Evolutionary conservation across 2,797 vertebrate species (phyloP).

Genomic region (Tragelaphus oryx): DNA sequence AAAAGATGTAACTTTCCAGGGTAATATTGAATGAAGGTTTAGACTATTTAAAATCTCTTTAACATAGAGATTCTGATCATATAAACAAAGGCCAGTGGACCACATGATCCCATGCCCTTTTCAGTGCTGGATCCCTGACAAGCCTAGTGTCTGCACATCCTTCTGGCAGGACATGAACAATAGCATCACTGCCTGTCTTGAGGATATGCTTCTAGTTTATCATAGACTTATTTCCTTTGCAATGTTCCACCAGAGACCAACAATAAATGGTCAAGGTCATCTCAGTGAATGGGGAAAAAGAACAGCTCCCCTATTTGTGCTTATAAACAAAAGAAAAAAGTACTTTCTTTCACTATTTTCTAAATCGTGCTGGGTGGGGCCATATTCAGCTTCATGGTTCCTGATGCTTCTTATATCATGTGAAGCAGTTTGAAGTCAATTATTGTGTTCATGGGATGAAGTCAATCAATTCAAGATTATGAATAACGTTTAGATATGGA

Average conservation of each 20-base stretch:
- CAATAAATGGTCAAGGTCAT: neutral
- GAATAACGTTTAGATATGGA: neutral
- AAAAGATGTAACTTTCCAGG: neutral
- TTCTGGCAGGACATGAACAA: no score
- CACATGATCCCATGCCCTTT: accelerated
- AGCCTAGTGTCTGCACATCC: accelerated
- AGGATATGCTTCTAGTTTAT: neutral
- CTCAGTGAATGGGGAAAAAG: neutral
- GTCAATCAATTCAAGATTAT: neutral
- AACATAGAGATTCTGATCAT: neutral
- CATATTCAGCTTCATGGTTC: neutral
- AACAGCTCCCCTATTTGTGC: accelerated
- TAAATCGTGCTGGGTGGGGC: neutral
- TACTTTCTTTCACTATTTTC: neutral
- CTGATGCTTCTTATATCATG: neutral
- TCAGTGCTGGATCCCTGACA: no score
- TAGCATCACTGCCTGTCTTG: accelerated
- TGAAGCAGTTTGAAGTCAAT: neutral
- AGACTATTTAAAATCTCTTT: neutral
- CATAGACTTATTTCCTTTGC: neutral
- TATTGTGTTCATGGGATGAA: neutral
- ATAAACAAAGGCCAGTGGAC: neutral
- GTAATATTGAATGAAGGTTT: neutral
- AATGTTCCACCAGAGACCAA: neutral
- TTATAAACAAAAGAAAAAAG: neutral